Percentiles rank a stretch among this genome's conserved stretches.
These are phyloP conservation scores for Triplophysa yarkandensis DNA, from an alignment of 2,797 vertebrate genomes.

Conservation along the genomic window DNA sequence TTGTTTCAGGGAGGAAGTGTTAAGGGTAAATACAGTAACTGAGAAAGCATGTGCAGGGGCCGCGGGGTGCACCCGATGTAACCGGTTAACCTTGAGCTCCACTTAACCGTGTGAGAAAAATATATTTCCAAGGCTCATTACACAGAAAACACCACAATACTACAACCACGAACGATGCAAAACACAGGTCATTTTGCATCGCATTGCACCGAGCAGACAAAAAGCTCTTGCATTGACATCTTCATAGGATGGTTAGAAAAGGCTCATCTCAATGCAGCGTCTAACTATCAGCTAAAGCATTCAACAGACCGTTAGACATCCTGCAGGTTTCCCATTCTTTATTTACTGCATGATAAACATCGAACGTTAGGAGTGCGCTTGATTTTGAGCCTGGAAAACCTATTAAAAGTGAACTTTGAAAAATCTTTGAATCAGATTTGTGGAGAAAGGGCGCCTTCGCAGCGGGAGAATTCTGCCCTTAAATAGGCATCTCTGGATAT, in stretches of 20 bases:
- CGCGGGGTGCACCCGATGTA: constrained; percentile 73
- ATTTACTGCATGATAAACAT: constrained; percentile 73
- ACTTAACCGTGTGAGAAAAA: constrained; percentile 6
- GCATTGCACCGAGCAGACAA: not conserved
- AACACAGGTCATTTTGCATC: not conserved
- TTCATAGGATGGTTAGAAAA: constrained; percentile 46
- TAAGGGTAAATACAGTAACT: constrained; percentile 94
- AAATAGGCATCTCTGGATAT: constrained; percentile 78
- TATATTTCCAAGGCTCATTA: constrained; percentile 6
- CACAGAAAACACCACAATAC: not conserved
- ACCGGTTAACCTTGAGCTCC: constrained; percentile 64
- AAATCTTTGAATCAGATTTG: constrained; percentile 68
- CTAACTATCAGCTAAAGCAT: constrained; percentile 49
- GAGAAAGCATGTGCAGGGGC: constrained; percentile 91
- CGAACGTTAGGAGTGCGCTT: constrained; percentile 62
- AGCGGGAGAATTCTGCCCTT: constrained; percentile 76
- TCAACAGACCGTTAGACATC: constrained; percentile 51
- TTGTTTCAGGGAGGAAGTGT: constrained; percentile 95
- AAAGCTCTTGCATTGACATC: constrained; percentile 28
- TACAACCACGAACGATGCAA: constrained; percentile 7
- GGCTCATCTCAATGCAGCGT: constrained; percentile 44
- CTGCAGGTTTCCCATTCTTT: constrained; percentile 53
- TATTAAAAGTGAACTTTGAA: constrained; percentile 71
- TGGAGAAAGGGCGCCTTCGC: constrained; percentile 66
- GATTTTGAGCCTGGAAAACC: constrained; percentile 65